Evolutionary conservation across 2,888 invertebrate species (phyloP).

Genomic region (Empis stercorea): DNA sequence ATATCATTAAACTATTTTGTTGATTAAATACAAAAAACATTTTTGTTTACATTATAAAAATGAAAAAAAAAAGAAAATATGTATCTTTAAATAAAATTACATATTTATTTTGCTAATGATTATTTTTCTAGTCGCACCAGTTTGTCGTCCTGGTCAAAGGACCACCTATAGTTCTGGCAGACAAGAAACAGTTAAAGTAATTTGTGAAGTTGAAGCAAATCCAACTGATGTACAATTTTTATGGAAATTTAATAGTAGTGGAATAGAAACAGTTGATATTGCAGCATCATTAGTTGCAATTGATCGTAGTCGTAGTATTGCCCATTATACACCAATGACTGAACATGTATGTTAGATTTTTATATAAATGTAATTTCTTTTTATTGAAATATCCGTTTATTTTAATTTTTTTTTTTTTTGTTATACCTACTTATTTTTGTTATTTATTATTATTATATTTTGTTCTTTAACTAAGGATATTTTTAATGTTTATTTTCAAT

Average conservation of each 20-base stretch:
- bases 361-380: neutral
- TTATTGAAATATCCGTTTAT: neutral
- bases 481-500: no score
- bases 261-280: constrained; percentile 53
- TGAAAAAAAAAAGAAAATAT: no score
- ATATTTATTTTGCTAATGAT: neutral
- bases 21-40: no score
- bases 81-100: no score
- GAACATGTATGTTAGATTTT: constrained; percentile 38
- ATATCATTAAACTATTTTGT: neutral
- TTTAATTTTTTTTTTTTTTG: no score
- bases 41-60: no score
- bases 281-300: constrained; percentile 46
- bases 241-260: constrained; percentile 65
- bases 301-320: constrained; percentile 50
- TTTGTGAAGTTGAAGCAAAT: constrained; percentile 64
- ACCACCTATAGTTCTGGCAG: constrained; percentile 59
- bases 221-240: constrained; percentile 53
- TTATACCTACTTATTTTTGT: no score
- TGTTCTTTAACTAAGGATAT: no score
- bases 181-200: constrained; percentile 51
- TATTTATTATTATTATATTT: no score
- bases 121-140: constrained; percentile 47
- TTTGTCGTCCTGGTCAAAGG: constrained; percentile 55
- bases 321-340: constrained; percentile 57